Evolutionary conservation across 1,140 invertebrate species (phyloP), one percentile per base, ranked within the genome.

Genomic region (Goniozus legneri): DNA sequence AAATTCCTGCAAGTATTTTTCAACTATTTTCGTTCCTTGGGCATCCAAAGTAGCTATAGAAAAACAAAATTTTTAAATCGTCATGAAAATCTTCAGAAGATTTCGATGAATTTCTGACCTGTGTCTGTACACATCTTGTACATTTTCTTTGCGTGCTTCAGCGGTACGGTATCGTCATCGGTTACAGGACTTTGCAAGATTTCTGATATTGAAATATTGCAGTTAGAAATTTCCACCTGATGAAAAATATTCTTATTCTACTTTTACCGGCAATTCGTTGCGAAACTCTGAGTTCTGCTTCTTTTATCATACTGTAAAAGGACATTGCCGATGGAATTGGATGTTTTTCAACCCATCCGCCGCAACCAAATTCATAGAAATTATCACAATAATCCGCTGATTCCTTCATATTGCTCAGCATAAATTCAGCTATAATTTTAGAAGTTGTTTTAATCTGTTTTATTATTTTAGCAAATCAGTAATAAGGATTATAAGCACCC

Each of bases 351-450:
- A 82, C 79, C 83, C 82, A 88, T 4, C 82, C 81, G 0, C 84
- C 85, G 56, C 83, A 87, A 1, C 83, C 79, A 57, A 84, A 88
- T 59, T 79, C 73, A 58, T 87, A 87, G 60, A 87, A 87, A 64
- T 87, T 83, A 8, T 83, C 65, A 58, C 86, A 88, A 6, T 84
- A 84, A 49, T 81, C 73, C n/a, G 69, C 56, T 2, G 67, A 57
- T 47, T 56, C 67, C 34, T 76, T 73, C 51, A 76, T 63, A 6
- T 27, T 27, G 24, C 24, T 27, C 4, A 4, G 24, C 4, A 27
- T 27, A 27, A 27, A 27, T 27, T 27, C 10, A 27, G 10, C 24
- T 6, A 10, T 6, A 6, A 27, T 27, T 4, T 27, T 27, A 27
- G 10, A 27, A 10, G 24, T 4, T 6, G 24, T 27, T 10, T 6